Percentiles rank a stretch among this genome's conserved stretches.
Evolutionary conservation across 2,888 invertebrate species (phyloP).

Genomic region (Spilarctia lutea): DNA sequence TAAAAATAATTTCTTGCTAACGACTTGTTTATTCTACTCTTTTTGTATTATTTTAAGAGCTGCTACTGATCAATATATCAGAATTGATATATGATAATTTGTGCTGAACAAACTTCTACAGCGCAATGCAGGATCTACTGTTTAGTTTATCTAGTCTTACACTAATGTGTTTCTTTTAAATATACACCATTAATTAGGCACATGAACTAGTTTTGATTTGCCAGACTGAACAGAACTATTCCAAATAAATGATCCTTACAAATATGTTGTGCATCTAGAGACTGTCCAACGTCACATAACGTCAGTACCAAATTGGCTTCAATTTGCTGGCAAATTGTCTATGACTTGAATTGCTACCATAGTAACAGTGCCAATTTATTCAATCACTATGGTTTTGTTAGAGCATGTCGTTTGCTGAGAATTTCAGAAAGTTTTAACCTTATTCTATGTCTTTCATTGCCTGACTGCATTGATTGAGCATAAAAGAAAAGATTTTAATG

Average conservation of each 20-base stretch:
- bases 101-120: background rate
- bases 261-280: constrained; percentile 28
- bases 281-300: constrained; percentile 36
- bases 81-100: background rate
- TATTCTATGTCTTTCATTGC: background rate
- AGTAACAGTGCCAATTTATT: constrained; percentile 22
- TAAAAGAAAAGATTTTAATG: background rate
- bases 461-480: background rate
- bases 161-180: background rate
- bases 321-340: constrained; percentile 46
- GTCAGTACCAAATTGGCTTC: constrained; percentile 47
- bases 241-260: constrained; percentile 20
- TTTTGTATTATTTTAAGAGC: background rate
- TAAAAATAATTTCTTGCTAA: too few relatives aligned
- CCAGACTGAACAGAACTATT: constrained; percentile 14
- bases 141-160: background rate
- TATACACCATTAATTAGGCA: background rate
- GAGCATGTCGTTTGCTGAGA: background rate
- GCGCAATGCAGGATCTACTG: background rate
- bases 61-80: background rate
- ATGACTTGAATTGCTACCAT: constrained; percentile 37
- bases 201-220: constrained; percentile 14
- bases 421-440: background rate
- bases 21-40: too few relatives aligned
- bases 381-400: background rate